These are phyloP conservation scores for Sphaeridia pumilis DNA, from an alignment of 2,888 invertebrate species.

Conservation along the genomic window DNA sequence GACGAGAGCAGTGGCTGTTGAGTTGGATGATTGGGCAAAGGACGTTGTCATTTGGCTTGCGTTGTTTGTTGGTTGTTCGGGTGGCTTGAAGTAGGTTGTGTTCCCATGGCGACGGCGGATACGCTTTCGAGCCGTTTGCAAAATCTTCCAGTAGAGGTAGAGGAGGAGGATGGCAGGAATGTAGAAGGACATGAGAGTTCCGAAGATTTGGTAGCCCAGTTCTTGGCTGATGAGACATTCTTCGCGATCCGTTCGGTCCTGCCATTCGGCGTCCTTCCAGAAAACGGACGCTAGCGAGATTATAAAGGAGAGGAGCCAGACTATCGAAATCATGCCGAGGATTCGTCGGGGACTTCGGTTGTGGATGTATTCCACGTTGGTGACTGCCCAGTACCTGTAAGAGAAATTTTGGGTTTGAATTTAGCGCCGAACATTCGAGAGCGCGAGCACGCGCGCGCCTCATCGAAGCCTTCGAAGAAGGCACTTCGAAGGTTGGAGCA, in stretches of 20 bases:
- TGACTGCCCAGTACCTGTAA: constrained; percentile 98
- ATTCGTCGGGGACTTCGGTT: constrained; percentile 76
- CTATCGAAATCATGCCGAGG: constrained; percentile 75
- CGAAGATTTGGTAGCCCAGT: constrained; percentile 71
- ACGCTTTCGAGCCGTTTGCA: constrained; percentile 71
- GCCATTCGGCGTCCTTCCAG: constrained; percentile 84
- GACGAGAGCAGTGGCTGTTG: too few relatives aligned
- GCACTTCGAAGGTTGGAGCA: too few relatives aligned
- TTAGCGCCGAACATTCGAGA: too few relatives aligned
- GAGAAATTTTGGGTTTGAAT: too few relatives aligned
- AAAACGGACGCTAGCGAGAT: constrained; percentile 94
- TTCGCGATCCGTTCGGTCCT: constrained; percentile 64
- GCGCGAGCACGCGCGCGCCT: too few relatives aligned
- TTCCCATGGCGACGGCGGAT: constrained; percentile 40
- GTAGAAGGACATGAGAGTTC: constrained; percentile 94
- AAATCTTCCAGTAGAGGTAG: constrained; percentile 94
- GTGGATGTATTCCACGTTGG: constrained; percentile 91
- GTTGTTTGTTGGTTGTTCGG: constrained; percentile 18
- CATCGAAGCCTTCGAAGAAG: too few relatives aligned
- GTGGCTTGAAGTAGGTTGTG: constrained; percentile 14
- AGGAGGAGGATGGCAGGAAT: constrained; percentile 88
- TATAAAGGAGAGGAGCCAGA: constrained; percentile 84
- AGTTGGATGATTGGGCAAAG: constrained; percentile 17
- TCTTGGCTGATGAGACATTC: constrained; percentile 89
- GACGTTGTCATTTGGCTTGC: constrained; percentile 21